Evolutionary conservation across 2,888 invertebrate genomes (phyloP).

Genomic region (Limnephilus rhombicus): DNA sequence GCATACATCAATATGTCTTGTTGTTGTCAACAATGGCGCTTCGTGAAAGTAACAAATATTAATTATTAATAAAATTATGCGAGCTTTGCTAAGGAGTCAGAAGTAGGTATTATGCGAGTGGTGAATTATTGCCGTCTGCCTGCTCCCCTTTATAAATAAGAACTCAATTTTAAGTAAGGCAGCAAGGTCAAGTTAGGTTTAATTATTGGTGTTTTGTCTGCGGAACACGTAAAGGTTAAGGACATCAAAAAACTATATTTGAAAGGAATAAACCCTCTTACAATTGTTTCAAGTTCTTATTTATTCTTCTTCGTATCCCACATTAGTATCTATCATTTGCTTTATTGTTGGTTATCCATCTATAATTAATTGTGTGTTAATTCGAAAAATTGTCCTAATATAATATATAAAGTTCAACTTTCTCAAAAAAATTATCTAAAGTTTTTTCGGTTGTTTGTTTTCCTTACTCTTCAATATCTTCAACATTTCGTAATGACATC

Average conservation of each 20-base stretch:
- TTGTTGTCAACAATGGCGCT: neutral
- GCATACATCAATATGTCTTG: neutral
- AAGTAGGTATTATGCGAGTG: neutral
- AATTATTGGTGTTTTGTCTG: neutral
- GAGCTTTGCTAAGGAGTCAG: no score
- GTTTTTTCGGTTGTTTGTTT: no score
- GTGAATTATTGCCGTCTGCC: neutral
- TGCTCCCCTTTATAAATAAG: neutral
- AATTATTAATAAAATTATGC: neutral
- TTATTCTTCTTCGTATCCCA: neutral
- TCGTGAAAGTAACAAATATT: conserved; percentile 7
- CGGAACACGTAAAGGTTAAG: neutral
- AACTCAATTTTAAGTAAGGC: neutral
- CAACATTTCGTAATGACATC: no score
- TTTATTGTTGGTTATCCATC: neutral
- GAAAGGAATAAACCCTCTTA: no score
- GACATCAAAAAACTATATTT: neutral
- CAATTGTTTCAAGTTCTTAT: neutral
- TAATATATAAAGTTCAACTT: no score
- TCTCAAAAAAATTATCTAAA: no score
- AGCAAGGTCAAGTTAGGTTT: neutral
- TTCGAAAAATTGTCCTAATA: no score
- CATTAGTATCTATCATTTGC: neutral
- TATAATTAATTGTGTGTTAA: neutral
- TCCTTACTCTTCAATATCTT: no score